Base-by-base conservation (phyloP, 2,888 invertebrate species). In the Mimumesa dahlbomi region DNA sequence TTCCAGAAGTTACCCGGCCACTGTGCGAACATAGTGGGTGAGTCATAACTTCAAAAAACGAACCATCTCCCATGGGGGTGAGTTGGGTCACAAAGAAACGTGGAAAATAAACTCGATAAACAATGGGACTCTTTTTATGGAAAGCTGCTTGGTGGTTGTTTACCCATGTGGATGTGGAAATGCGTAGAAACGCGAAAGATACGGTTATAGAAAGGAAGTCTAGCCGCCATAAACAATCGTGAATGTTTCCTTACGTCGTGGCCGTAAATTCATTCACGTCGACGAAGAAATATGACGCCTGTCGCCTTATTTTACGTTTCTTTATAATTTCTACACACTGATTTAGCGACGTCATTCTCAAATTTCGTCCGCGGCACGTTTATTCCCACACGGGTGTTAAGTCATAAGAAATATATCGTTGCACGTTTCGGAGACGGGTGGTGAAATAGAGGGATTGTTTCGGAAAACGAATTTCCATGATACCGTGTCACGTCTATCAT, bases 191-290 rank as follows among this genome's bases (percentile, higher is more conserved):
- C 13, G 31, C 14, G 38, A 14, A 25, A 48, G 54, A 59, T 22
- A 54, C 16, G 49, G 25, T 5, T 1, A 16, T 25, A 57, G 9
- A 62, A 19, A 53, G 62, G 11, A 50, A 53, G 59, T 65, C 70
- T 50, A 42, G 54, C 50, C 40, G 46, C 67, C 50, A 64, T 85
- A 85, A 86, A 86, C 84, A 86, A 86, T 83, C 82, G 79, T 81
- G 77, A 83, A 83, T 79, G 79, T 79, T 83, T 77, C 71, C 78
- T 80, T 66, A 65, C 67, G 56, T 57, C 59, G 29, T 25, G 31
- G 50, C 49, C 77, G 64, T 86, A 85, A 86, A 86, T 86, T 85
- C 82, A 82, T 82, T 82, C 81, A 38, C 72, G 79, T 79, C 79
- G 67, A 77, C 85, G 70, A 65, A 75, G 64, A 75, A 76, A 79